Conservation (phyloP, 2,888 invertebrate genomes). For the Timema podura region DNA sequence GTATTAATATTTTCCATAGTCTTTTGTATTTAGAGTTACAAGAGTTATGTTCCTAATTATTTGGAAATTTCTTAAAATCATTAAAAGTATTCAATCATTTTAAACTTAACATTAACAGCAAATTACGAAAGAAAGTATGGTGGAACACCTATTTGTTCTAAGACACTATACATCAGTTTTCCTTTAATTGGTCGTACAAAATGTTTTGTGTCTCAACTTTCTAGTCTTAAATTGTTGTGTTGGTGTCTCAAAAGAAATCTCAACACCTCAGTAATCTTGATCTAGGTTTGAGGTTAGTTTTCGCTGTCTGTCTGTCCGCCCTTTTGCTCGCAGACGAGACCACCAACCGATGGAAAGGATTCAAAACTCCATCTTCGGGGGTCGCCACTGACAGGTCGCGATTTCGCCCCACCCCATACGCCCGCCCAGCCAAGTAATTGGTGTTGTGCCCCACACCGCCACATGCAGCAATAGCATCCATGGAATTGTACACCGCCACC, state of each 20-base stretch:
- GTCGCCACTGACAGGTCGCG: slow-evolving; percentile 46
- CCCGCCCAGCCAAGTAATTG: slow-evolving; percentile 54
- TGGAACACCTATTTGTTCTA: too few species aligned
- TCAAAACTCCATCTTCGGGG: slow-evolving; percentile 52
- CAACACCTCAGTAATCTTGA: not conserved
- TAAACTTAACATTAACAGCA: too few species aligned
- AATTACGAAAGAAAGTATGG: too few species aligned
- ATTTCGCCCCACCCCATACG: slow-evolving; percentile 56
- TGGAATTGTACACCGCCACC: slow-evolving; percentile 5
- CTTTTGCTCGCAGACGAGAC: slow-evolving; percentile 50
- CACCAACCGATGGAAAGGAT: slow-evolving; percentile 55
- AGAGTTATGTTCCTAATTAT: too few species aligned
- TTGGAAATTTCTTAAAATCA: too few species aligned
- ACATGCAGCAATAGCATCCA: slow-evolving; percentile 35
- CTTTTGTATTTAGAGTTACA: too few species aligned
- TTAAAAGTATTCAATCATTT: too few species aligned
- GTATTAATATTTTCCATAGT: too few species aligned
- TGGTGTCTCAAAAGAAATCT: not conserved
- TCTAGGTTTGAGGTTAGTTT: slow-evolving; percentile 16
- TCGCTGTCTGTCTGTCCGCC: slow-evolving; percentile 25
- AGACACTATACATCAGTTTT: too few species aligned
- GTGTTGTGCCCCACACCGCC: slow-evolving; percentile 35
- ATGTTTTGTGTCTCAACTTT: too few species aligned
- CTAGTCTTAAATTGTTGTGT: not conserved
- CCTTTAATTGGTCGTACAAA: too few species aligned